Evolutionary conservation across 2,113 vertebrate genomes (phyloP).

Genomic region (Tupaia chinensis): DNA sequence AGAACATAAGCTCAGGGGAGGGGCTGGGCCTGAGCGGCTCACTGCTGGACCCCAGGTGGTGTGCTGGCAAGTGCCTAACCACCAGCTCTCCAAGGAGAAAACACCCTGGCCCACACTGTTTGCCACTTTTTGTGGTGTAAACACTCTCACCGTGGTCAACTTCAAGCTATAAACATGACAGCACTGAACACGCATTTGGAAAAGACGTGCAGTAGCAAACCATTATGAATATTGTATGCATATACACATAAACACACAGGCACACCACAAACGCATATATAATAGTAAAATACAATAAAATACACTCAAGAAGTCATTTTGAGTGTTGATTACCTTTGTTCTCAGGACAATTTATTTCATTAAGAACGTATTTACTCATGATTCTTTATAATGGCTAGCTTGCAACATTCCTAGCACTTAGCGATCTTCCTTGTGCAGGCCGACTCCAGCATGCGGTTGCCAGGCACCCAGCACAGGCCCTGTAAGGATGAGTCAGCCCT

Average conservation of each 20-base stretch:
- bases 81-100: too few species aligned
- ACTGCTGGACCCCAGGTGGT: neutral
- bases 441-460: neutral
- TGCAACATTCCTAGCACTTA: neutral
- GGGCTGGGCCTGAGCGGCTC: rapidly evolving
- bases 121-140: neutral
- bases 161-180: neutral
- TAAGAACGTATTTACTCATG: neutral
- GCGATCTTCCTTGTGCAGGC: neutral
- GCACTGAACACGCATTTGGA: neutral
- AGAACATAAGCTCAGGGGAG: neutral
- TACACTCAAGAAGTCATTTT: neutral
- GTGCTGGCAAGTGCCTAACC: neutral
- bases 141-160: neutral
- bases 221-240: rapidly evolving
- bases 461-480: neutral
- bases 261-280: neutral
- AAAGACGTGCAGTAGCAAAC: neutral
- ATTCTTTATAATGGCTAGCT: neutral
- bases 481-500: neutral
- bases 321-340: neutral
- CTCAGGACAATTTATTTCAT: neutral
- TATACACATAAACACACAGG: neutral
- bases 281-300: neutral
- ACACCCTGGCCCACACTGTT: neutral